These are phyloP conservation scores for Aptenodytes forsteri DNA, from an alignment of 2,113 vertebrate species.

Conservation along the genomic window DNA sequence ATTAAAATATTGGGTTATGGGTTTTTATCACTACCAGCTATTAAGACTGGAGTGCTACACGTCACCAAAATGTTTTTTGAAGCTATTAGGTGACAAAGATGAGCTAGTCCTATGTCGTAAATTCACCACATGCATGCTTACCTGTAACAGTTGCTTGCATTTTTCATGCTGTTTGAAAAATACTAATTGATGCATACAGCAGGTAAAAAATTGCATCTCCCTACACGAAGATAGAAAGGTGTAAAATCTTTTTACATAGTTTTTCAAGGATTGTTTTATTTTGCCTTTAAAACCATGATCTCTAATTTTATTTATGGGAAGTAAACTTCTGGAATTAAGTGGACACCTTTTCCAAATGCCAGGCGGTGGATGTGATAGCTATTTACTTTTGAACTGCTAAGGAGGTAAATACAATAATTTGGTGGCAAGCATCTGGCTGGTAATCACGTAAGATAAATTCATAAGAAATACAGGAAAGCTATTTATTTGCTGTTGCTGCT, in stretches of 20 bases:
- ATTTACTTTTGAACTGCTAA: constrained; percentile 48
- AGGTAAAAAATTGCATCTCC: neutral
- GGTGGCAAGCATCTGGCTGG: constrained; percentile 34
- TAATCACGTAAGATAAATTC: constrained; percentile 64
- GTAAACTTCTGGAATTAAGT: constrained; percentile 52
- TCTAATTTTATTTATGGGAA: constrained; percentile 60
- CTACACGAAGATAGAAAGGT: neutral
- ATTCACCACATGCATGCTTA: neutral
- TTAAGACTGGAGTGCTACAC: constrained; percentile 12
- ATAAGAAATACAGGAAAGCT: constrained; percentile 53
- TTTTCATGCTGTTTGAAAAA: constrained; percentile 46
- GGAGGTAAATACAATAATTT: constrained; percentile 58
- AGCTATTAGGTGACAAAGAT: constrained; percentile 1
- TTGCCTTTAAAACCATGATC: constrained; percentile 1
- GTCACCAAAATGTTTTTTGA: constrained; percentile 5
- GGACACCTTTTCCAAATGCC: neutral
- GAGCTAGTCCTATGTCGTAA: neutral
- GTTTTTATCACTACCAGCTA: neutral
- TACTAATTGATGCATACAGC: neutral
- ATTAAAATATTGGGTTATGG: neutral
- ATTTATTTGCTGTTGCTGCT: constrained; percentile 67
- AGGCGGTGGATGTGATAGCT: neutral
- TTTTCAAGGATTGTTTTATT: constrained; percentile 42
- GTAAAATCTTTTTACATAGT: neutral
- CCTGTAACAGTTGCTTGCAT: neutral